phyloP scores from a whole-genome alignment of 2,797 vertebrate species.

The Varecia variegata region DNA sequence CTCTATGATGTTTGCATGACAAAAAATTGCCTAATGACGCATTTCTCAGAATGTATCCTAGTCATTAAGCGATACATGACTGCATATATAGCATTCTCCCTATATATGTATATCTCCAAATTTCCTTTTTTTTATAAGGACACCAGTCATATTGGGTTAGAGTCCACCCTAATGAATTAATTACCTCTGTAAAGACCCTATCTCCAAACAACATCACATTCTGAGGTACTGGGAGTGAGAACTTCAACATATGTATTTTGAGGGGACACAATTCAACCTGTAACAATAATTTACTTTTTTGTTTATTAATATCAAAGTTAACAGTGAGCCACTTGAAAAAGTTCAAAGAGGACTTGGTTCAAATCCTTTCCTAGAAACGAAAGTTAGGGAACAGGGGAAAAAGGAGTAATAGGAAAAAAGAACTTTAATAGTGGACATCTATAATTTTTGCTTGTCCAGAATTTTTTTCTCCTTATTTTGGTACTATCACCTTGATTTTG shows the following conservation, averaged over 20 bases:
- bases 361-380: conserved; percentile 1
- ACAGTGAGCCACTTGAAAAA: neutral
- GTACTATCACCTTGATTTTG: neutral
- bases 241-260: neutral
- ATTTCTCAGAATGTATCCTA: neutral
- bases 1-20: neutral
- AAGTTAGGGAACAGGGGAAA: neutral
- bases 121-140: neutral
- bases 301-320: neutral
- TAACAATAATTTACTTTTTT: neutral
- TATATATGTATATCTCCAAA: neutral
- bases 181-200: neutral
- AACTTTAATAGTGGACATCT: neutral
- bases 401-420: neutral
- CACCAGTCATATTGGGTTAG: neutral
- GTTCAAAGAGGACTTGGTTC: neutral
- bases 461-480: neutral
- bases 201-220: neutral
- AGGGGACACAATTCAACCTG: neutral
- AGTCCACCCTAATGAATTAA: neutral
- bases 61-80: neutral
- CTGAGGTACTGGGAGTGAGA: neutral
- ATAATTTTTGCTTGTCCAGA: neutral
- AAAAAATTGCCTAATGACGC: neutral
- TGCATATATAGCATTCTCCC: neutral